phyloP scores from a whole-genome alignment of 2,888 invertebrate genomes.

The Aporophyla nigra region DNA sequence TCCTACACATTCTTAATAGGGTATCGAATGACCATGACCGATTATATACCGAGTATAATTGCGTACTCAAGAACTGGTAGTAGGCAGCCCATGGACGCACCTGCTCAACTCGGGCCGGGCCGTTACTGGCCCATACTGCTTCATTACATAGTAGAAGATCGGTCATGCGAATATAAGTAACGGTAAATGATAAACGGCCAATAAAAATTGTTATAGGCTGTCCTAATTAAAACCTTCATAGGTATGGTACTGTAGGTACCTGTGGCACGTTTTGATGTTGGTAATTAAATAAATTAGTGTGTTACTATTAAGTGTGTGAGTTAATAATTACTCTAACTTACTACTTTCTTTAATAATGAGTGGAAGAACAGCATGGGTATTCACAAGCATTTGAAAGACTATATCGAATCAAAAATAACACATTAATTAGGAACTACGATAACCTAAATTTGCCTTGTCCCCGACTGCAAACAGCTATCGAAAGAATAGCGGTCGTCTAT shows the following conservation, averaged over 20 bases:
- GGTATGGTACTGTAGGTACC: neutral
- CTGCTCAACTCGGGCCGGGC: slow-evolving; percentile 53
- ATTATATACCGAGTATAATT: slow-evolving; percentile 34
- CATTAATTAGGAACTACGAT: neutral
- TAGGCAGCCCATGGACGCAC: slow-evolving; percentile 47
- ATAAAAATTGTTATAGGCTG: slow-evolving; percentile 27
- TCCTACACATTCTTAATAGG: neutral
- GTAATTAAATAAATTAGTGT: slow-evolving; percentile 25
- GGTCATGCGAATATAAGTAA: slow-evolving; percentile 59
- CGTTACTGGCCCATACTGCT: slow-evolving; percentile 60
- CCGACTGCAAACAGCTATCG: neutral
- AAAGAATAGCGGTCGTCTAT: neutral
- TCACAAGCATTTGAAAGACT: too few relatives aligned
- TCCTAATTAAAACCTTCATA: slow-evolving; percentile 40
- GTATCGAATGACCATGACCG: slow-evolving; percentile 12
- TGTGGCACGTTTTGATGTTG: neutral
- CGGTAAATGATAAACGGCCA: slow-evolving; percentile 51
- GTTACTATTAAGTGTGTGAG: neutral
- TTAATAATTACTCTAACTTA: neutral
- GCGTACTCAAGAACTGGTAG: slow-evolving; percentile 25
- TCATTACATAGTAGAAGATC: slow-evolving; percentile 54
- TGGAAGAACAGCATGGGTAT: neutral
- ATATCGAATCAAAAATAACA: neutral
- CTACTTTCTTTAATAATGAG: neutral
- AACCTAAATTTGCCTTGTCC: neutral